Percentiles rank a stretch among this genome's conserved stretches.
phyloP scores from a whole-genome alignment of 2,797 vertebrate species.

The Threskiornis aethiopicus region DNA sequence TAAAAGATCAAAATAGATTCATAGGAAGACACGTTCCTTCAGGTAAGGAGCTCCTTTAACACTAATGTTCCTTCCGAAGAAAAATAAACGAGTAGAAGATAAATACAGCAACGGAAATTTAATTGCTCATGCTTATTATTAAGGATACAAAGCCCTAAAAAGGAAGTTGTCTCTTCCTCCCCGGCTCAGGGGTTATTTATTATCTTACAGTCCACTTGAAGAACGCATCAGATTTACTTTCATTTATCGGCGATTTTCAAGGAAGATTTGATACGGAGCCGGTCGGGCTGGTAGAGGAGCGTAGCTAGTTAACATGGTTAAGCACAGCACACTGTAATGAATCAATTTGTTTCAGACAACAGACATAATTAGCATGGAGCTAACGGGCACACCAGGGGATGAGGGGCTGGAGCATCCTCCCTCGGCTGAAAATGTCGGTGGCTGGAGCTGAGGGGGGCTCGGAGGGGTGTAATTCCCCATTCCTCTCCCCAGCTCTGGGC shows the following conservation, averaged over 20 bases:
- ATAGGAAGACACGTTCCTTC: neutral
- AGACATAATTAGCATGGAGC: constrained; percentile 15
- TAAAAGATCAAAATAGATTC: neutral
- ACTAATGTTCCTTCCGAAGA: neutral
- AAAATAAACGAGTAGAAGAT: neutral
- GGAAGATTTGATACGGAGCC: neutral
- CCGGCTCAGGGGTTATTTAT: neutral
- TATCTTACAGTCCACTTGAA: neutral
- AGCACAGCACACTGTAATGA: constrained; percentile 25
- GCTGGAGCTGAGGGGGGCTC: neutral
- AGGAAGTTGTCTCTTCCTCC: neutral
- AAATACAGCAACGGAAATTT: neutral
- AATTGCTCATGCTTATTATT: constrained; percentile 8
- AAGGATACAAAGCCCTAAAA: neutral
- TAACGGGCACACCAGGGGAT: neutral
- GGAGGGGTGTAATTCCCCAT: accelerated
- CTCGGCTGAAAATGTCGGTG: accelerated
- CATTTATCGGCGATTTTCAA: neutral
- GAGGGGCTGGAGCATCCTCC: neutral
- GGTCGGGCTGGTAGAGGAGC: neutral
- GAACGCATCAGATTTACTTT: neutral
- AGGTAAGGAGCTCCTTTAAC: neutral
- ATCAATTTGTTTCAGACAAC: constrained; percentile 60
- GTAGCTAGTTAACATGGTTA: constrained; percentile 6
- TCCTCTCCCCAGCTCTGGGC: neutral